Evolutionary conservation across 1,140 invertebrate species (phyloP).

Genomic region (Lordiphosa collinella): DNA sequence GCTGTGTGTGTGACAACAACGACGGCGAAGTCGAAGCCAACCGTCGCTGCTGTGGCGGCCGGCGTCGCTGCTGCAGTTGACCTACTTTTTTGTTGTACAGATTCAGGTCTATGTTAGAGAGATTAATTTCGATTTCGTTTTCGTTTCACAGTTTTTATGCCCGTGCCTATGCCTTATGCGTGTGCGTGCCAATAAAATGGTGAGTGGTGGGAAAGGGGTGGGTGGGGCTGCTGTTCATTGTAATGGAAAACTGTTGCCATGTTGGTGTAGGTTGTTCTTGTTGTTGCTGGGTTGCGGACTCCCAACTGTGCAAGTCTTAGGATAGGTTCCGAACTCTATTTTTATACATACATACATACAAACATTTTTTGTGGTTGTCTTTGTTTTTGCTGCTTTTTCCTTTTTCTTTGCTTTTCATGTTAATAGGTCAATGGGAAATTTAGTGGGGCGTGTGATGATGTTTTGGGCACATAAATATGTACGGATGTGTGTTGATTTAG

Average conservation of each 20-base stretch:
- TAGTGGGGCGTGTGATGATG: slow-evolving; percentile 50
- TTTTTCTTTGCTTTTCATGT: slow-evolving; percentile 50
- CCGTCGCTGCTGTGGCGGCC: slow-evolving; percentile 14
- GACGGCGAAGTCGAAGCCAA: slow-evolving; percentile 6
- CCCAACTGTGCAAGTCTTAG: slow-evolving; percentile 59
- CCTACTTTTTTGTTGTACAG: slow-evolving; percentile 77
- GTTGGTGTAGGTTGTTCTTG: slow-evolving; percentile 56
- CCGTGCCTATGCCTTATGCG: slow-evolving; percentile 27
- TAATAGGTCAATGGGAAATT: slow-evolving; percentile 72
- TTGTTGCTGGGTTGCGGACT: slow-evolving; percentile 8
- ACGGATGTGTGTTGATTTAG: background rate
- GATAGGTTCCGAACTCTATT: slow-evolving; percentile 67
- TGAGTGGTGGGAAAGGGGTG: slow-evolving; percentile 2
- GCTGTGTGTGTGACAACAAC: slow-evolving; percentile 32
- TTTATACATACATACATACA: slow-evolving; percentile 22
- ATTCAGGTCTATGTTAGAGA: slow-evolving; percentile 80
- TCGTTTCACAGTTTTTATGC: slow-evolving; percentile 48
- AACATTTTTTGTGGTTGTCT: slow-evolving; percentile 10
- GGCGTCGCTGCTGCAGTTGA: slow-evolving; percentile 60
- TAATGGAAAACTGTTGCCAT: slow-evolving; percentile 72
- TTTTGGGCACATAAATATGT: slow-evolving; percentile 12
- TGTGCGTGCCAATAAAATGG: slow-evolving; percentile 36
- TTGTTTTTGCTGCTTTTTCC: slow-evolving; percentile 18
- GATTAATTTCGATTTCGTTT: slow-evolving; percentile 79
- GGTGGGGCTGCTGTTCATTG: slow-evolving; percentile 28